Evolutionary conservation across 2,113 vertebrate species (phyloP).

Genomic region (Prionailurus viverrinus): DNA sequence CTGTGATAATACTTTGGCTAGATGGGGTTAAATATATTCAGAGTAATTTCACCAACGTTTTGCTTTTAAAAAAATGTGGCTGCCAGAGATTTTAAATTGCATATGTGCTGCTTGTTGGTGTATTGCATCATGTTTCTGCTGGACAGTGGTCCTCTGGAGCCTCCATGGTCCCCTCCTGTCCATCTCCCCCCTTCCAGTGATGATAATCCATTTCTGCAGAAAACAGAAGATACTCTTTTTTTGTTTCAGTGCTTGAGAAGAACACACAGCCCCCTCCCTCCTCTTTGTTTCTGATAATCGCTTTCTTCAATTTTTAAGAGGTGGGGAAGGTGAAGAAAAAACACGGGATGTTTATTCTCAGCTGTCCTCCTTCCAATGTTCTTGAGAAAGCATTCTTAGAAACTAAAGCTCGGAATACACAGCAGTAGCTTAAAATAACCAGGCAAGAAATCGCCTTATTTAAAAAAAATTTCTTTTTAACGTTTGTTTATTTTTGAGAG

Average conservation of each 20-base stretch:
- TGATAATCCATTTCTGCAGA: background rate
- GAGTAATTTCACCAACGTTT: background rate
- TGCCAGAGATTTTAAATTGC: background rate
- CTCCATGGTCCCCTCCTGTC: accelerated
- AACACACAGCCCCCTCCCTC: background rate
- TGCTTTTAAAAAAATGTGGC: background rate
- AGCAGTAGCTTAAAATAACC: background rate
- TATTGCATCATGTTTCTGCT: background rate
- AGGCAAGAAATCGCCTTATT: conserved; percentile 9
- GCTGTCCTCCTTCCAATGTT: background rate
- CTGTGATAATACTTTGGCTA: background rate
- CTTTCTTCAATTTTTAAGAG: conserved; percentile 32
- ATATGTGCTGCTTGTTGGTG: background rate
- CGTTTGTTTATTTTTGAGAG: no score
- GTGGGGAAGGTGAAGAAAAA: background rate
- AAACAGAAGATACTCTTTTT: background rate
- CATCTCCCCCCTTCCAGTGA: background rate
- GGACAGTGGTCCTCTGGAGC: background rate
- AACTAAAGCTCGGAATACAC: background rate
- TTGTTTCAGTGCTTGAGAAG: background rate
- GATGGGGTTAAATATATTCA: background rate
- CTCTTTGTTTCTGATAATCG: background rate
- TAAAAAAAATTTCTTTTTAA: no score
- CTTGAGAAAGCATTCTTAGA: background rate
- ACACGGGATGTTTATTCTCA: conserved; percentile 14